Evolutionary conservation across 64 coral and sea anemone genomes (phyloP), one percentile per base, ranked within the genome.

Genomic region (Acropora yongei): DNA sequence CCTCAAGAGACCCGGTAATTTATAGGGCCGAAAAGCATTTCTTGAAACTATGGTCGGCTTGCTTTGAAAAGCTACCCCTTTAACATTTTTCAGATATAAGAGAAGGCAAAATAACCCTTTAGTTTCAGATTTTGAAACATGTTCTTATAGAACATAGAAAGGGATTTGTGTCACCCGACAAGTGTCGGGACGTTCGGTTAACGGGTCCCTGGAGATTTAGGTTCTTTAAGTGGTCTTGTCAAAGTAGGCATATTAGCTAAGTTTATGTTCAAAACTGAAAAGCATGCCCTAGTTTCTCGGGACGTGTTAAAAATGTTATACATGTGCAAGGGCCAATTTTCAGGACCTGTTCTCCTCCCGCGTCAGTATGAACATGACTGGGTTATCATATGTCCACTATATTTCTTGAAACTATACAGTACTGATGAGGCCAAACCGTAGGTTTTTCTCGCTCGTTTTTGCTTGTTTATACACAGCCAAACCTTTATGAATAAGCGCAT

Each of bases 401-500:
- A 71, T 41, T 39, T 71, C 68, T 71, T 71, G 17, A 40, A 71
- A 71, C 17, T 0, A 71, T n/a, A 41, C 17, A 71, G 68, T 71
- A 20, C 68, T 71, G 68, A 71, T 71, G 68, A 71, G 18, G 30
- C 3, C 68, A 19, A 71, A 71, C n/a, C 68, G 68, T 71, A 2
- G 68, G 68, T 71, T 71, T 71, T 71, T 71, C 68, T 71, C 68
- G 17, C 68, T 71, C n/a, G 18, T 20, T 71, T 67, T 71, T n/a
- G 30, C 68, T 71, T 71, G 68, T 71, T 71, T 20, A 39, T 39
- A 19, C 30, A 66, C 17, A 66, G 61, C 61, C 9, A 71, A 41
- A 71, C 18, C 68, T 20, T 20, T 71, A 71, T 20, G 0, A 3
- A 67, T 71, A 20, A 71, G 68, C 8, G 68, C 18, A 71, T 71